Evolutionary conservation across 2,797 vertebrate genomes (phyloP).

Genomic region (Lemur catta): DNA sequence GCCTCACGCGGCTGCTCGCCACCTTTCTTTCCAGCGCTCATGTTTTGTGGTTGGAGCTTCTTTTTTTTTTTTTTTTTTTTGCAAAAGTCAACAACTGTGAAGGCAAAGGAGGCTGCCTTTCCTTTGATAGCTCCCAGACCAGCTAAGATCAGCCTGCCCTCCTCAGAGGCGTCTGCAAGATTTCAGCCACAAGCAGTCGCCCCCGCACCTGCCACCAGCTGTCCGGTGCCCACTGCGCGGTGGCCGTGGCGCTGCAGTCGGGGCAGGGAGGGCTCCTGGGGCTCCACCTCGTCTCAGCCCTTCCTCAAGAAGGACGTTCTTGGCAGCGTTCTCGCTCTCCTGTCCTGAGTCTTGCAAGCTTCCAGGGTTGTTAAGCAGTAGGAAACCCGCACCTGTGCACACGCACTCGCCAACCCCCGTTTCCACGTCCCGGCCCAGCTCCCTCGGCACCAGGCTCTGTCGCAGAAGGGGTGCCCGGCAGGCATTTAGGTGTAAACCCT

Average conservation of each 20-base stretch:
- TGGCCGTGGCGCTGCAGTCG: rapidly evolving
- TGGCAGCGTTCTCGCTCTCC: background rate
- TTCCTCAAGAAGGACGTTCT: background rate
- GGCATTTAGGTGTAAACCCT: background rate
- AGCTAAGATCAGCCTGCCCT: background rate
- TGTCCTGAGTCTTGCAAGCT: rapidly evolving
- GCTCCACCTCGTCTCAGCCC: rapidly evolving
- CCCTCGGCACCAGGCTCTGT: rapidly evolving
- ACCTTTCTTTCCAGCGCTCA: background rate
- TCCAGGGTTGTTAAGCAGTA: rapidly evolving
- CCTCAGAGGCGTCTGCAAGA: background rate
- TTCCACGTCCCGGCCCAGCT: rapidly evolving
- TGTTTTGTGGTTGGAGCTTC: background rate
- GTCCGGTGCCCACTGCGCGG: rapidly evolving
- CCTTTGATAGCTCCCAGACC: background rate
- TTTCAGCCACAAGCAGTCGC: rapidly evolving
- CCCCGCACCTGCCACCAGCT: rapidly evolving
- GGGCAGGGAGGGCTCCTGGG: background rate
- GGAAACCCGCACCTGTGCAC: rapidly evolving
- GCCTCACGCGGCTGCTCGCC: rapidly evolving
- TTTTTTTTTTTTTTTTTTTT: background rate
- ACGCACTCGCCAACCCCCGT: rapidly evolving
- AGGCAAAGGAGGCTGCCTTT: background rate
- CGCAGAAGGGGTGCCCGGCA: rapidly evolving
- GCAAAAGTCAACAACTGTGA: background rate